phyloP scores from a whole-genome alignment of 2,113 vertebrate genomes.

The Myxocyprinus asiaticus region DNA sequence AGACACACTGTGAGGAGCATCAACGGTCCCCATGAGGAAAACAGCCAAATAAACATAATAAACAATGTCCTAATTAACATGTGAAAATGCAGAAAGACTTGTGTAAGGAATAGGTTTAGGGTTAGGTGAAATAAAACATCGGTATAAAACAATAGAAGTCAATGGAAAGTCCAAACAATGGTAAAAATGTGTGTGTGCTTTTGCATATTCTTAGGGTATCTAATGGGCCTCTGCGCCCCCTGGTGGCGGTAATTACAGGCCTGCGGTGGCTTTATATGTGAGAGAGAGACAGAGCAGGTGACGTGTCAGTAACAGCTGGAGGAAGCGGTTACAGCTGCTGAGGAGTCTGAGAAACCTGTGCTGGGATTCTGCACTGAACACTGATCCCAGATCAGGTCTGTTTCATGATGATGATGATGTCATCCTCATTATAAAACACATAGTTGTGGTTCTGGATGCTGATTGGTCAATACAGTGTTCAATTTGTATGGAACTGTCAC shows the following conservation, averaged over 20 bases:
- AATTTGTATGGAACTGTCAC: background rate
- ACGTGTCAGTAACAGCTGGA: constrained; percentile 62
- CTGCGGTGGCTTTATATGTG: constrained; percentile 44
- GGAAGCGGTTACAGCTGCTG: constrained; percentile 60
- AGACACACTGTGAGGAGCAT: too few relatives aligned
- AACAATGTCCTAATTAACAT: too few relatives aligned
- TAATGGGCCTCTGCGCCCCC: constrained; percentile 49
- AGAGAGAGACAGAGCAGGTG: constrained; percentile 56
- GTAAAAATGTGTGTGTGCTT: background rate
- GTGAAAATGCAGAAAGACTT: too few relatives aligned
- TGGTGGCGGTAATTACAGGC: constrained; percentile 56
- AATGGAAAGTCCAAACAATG: too few relatives aligned
- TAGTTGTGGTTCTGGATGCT: background rate
- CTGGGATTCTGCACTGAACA: constrained; percentile 15
- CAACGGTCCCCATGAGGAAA: too few relatives aligned
- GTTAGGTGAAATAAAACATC: too few relatives aligned
- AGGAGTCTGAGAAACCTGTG: constrained; percentile 46
- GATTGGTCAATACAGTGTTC: background rate
- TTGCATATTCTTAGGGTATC: constrained; percentile 30
- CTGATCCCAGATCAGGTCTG: constrained; percentile 31
- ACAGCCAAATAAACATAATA: too few relatives aligned
- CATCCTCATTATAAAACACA: background rate
- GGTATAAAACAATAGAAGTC: too few relatives aligned
- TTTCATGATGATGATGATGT: background rate
- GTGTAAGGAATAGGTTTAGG: too few relatives aligned